phyloP scores from a whole-genome alignment of 2,113 vertebrate species.

The Lophius piscatorius region DNA sequence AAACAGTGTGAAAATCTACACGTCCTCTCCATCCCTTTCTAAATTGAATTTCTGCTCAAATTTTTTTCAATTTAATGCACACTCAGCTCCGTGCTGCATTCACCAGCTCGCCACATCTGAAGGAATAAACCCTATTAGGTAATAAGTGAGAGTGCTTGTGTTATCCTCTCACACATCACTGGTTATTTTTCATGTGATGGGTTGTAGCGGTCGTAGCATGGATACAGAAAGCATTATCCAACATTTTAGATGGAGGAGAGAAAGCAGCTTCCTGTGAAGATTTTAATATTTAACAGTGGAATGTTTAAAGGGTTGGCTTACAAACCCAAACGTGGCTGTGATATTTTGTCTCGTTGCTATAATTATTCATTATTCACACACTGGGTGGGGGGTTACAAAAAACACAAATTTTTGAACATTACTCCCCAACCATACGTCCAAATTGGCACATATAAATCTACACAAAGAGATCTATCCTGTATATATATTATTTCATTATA shows the following conservation, averaged over 20 bases:
- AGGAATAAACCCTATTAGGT: slow-evolving; percentile 4
- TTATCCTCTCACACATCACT: background rate
- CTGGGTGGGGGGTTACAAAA: too few species aligned
- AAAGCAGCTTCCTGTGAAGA: background rate
- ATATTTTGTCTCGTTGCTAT: too few species aligned
- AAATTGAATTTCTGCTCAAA: slow-evolving; percentile 27
- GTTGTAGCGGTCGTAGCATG: background rate
- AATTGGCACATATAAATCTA: too few species aligned
- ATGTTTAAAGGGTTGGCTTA: background rate
- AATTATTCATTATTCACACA: too few species aligned
- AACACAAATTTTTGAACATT: too few species aligned
- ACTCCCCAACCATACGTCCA: too few species aligned
- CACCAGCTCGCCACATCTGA: background rate
- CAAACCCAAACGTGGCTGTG: background rate
- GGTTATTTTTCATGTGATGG: background rate
- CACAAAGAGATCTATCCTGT: too few species aligned
- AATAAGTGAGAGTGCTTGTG: background rate
- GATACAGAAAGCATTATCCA: background rate
- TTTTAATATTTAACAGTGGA: background rate
- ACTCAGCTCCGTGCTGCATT: slow-evolving; percentile 4
- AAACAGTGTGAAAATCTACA: slow-evolving; percentile 35
- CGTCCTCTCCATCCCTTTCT: slow-evolving; percentile 14
- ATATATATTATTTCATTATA: too few species aligned
- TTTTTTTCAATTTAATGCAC: slow-evolving; percentile 35
- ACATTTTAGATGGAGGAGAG: background rate